A percentile compares a stretch with the other conserved stretches of the same genome.
These are phyloP conservation scores for Poecilobothrus nobilitatus DNA, from an alignment of 2,888 invertebrate genomes.

Conservation along the genomic window DNA sequence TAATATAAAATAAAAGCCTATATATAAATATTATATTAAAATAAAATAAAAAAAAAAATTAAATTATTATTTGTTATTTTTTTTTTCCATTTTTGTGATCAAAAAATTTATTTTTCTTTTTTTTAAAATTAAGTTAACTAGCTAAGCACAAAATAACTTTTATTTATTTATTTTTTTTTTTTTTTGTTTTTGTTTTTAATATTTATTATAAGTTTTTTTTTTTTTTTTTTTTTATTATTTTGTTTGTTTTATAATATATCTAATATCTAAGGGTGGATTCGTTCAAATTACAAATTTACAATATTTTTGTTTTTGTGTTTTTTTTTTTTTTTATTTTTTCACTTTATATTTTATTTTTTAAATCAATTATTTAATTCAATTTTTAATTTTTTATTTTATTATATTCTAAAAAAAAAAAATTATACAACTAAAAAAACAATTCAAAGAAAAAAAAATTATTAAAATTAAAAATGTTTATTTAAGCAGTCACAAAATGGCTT, in stretches of 20 bases:
- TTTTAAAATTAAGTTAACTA: slow-evolving; percentile 5
- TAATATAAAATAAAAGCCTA: too few species aligned
- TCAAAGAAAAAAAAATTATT: background rate
- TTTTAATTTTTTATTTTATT: background rate
- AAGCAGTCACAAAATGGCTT: slow-evolving; percentile 12
- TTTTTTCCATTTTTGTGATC: too few species aligned
- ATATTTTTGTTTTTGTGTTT: slow-evolving; percentile 11
- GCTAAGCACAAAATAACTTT: slow-evolving; percentile 7
- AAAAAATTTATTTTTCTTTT: background rate
- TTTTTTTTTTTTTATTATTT: background rate
- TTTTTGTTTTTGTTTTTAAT: background rate
- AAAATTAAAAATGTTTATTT: background rate
- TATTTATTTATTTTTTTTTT: background rate
- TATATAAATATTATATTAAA: background rate
- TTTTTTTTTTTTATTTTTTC: background rate
- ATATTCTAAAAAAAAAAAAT: background rate
- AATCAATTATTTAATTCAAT: background rate
- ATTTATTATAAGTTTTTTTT: background rate
- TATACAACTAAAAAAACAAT: background rate
- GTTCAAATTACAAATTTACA: slow-evolving; percentile 27
- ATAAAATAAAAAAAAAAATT: too few species aligned
- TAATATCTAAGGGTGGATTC: slow-evolving; percentile 26
- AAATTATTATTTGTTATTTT: too few species aligned
- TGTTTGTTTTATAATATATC: slow-evolving; percentile 16
- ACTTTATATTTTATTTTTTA: background rate